A percentile compares a stretch with the other conserved stretches of the same genome.
phyloP scores from a whole-genome alignment of 1,140 invertebrate genomes.

The Trachelipus rathkii region DNA sequence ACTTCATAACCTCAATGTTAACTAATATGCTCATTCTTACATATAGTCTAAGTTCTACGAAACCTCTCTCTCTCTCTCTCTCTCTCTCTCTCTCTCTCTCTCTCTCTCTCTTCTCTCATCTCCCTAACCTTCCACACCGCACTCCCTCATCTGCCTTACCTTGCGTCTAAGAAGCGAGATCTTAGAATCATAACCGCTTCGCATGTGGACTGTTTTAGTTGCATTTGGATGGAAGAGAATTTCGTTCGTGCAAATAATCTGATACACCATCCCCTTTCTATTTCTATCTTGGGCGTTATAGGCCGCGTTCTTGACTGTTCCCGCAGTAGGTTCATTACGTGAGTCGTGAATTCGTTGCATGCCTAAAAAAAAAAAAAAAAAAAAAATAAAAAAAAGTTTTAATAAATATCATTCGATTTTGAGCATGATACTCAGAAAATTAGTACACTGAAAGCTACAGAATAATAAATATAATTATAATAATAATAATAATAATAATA shows the following conservation, averaged over 20 bases:
- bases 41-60: too few relatives aligned
- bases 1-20: too few relatives aligned
- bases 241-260: constrained; percentile 99
- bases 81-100: neutral
- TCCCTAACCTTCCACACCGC: neutral
- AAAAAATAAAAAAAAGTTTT: neutral
- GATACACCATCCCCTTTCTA: constrained; percentile 99
- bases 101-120: neutral
- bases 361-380: constrained; percentile 61
- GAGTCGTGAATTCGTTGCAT: constrained; percentile 99
- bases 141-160: constrained; percentile 53
- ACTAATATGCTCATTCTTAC: too few relatives aligned
- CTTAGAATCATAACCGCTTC: constrained; percentile 99
- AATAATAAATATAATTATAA: too few relatives aligned
- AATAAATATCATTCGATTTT: neutral
- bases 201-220: constrained; percentile 98
- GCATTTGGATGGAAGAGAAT: constrained; percentile 99
- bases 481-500: too few relatives aligned
- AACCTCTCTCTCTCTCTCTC: neutral
- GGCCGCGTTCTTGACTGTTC: constrained; percentile 96
- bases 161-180: constrained; percentile 88
- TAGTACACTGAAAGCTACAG: too few relatives aligned
- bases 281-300: constrained; percentile 93
- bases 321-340: constrained; percentile 92
- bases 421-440: too few relatives aligned